These are phyloP conservation scores for human DNA, from an alignment of 2,113 vertebrate genomes.

Conservation along the genomic window GRCh38 chr21:15975501-15976000, in stretches of 20 bases:
- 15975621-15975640: neutral
- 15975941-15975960: neutral
- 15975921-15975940: neutral
- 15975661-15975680: neutral
- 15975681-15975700: neutral
- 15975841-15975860: neutral
- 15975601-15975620: neutral
- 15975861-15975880: neutral
- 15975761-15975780: neutral
- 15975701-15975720: neutral
- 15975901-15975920: neutral
- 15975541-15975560: neutral
- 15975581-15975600: neutral
- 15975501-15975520: neutral
- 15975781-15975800: neutral
- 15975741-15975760: neutral
- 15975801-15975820: neutral
- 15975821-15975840: neutral
- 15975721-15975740: constrained; percentile 1
- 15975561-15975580: neutral
- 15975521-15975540: neutral
- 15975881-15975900: neutral
- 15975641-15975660: neutral
- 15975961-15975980: neutral
- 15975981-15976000: neutral